Evolutionary conservation across 1,140 invertebrate species (phyloP).

Genomic region (Mya arenaria): DNA sequence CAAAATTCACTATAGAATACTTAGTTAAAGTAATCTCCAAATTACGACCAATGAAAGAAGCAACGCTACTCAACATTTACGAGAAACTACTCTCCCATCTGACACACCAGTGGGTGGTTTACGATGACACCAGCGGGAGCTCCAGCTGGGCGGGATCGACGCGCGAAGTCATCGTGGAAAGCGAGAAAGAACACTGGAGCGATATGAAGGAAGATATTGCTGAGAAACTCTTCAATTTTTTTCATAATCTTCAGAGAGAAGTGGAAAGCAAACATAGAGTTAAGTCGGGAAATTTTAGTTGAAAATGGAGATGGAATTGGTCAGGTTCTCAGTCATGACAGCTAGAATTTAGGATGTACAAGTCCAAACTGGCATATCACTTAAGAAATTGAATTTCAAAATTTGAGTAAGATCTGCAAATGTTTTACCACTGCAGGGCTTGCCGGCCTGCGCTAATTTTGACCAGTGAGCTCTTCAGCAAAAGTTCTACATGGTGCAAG

Average conservation of each 20-base stretch:
- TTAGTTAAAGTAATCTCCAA: slow-evolving; percentile 40
- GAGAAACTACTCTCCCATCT: slow-evolving; percentile 52
- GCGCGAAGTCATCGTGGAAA: not conserved
- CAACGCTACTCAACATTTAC: slow-evolving; percentile 15
- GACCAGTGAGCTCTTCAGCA: too few relatives aligned
- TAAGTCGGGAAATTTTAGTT: not conserved
- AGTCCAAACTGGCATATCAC: too few relatives aligned
- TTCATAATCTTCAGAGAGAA: slow-evolving; percentile 18
- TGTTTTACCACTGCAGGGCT: too few relatives aligned
- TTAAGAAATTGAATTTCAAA: too few relatives aligned
- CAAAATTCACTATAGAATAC: slow-evolving; percentile 31
- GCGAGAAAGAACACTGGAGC: slow-evolving; percentile 42
- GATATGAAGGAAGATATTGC: slow-evolving; percentile 11
- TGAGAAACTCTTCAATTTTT: slow-evolving; percentile 37
- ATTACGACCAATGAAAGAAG: slow-evolving; percentile 40
- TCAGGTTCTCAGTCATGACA: too few relatives aligned
- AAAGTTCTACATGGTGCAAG: too few relatives aligned
- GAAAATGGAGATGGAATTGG: too few relatives aligned
- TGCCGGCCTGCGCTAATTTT: too few relatives aligned
- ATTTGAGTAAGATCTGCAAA: too few relatives aligned
- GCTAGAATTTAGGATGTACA: too few relatives aligned
- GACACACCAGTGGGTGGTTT: slow-evolving; percentile 47
- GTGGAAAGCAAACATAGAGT: not conserved
- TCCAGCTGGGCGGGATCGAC: not conserved
- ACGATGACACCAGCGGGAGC: not conserved